Evolutionary conservation across 92 coral and sea anemone genomes (phyloP).

Genomic region (Palythoa caribaeorum): DNA sequence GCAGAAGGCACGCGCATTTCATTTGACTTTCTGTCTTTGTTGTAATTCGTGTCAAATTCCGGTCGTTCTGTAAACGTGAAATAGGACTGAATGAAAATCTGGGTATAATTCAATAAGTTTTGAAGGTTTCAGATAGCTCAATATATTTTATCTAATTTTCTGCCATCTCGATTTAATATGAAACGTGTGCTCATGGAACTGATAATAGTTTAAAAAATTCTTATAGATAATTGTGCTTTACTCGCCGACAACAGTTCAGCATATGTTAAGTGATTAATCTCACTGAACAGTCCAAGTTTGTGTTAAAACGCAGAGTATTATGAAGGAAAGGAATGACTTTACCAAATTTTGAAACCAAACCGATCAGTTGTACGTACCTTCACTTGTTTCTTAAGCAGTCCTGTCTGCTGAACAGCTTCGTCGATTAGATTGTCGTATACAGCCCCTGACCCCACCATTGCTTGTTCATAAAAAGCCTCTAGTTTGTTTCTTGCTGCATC

Average conservation of each 20-base stretch:
- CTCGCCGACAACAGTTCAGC: not conserved
- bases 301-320: not conserved
- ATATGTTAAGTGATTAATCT: not conserved
- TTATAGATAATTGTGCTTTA: not conserved
- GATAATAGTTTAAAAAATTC: too few species aligned
- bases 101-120: not conserved
- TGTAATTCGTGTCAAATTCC: not conserved
- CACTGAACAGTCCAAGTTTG: not conserved
- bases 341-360: not conserved
- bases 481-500: conserved; percentile 5
- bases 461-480: conserved; percentile 11
- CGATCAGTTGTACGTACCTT: not conserved
- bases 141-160: not conserved
- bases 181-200: not conserved
- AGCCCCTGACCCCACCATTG: conserved; percentile 21
- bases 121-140: not conserved
- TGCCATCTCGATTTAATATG: conserved; percentile 2
- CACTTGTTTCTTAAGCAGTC: conserved; percentile 30
- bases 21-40: not conserved
- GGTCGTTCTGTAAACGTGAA: not conserved
- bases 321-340: not conserved
- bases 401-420: conserved; percentile 32
- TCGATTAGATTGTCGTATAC: not conserved
- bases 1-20: not conserved
- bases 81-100: not conserved